These are phyloP conservation scores for Blennius ocellaris DNA, from an alignment of 2,113 vertebrate species.

Conservation along the genomic window DNA sequence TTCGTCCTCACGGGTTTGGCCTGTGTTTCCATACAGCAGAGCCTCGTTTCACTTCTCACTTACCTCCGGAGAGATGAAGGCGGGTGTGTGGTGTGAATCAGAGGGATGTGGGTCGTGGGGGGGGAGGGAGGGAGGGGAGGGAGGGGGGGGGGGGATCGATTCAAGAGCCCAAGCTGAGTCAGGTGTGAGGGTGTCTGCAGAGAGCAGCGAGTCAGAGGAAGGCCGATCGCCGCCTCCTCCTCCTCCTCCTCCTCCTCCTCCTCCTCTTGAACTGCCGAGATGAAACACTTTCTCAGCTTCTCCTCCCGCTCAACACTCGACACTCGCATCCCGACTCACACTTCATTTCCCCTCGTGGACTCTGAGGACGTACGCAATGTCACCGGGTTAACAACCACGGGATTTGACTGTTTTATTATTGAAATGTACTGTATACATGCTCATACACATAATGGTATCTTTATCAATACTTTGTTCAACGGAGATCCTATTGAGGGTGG, in stretches of 20 bases:
- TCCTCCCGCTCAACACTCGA: constrained; percentile 12
- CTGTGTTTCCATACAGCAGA: constrained; percentile 3
- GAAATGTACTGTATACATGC: no score
- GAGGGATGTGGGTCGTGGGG: background rate
- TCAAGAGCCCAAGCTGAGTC: constrained; percentile 39
- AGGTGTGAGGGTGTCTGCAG: constrained; percentile 39
- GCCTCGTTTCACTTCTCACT: constrained; percentile 2
- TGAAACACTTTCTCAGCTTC: constrained; percentile 22
- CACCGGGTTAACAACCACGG: no score
- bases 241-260: constrained; percentile 22
- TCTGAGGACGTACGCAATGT: background rate
- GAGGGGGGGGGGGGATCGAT: constrained; percentile 44
- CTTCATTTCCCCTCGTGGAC: background rate
- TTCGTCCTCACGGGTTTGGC: background rate
- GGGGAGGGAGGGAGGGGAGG: constrained; percentile 3
- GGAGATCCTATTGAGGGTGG: no score
- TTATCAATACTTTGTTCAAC: no score
- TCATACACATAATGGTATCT: no score
- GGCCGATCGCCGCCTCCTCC: constrained; percentile 33
- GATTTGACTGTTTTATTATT: no score
- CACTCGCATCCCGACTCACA: constrained; percentile 16
- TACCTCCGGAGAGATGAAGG: constrained; percentile 6
- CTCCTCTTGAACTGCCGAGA: constrained; percentile 22
- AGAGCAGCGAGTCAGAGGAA: constrained; percentile 17
- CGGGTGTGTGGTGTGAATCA: constrained; percentile 2